Base-by-base conservation (phyloP, 2,888 invertebrate species). In the Latrodectus hesperus region DNA sequence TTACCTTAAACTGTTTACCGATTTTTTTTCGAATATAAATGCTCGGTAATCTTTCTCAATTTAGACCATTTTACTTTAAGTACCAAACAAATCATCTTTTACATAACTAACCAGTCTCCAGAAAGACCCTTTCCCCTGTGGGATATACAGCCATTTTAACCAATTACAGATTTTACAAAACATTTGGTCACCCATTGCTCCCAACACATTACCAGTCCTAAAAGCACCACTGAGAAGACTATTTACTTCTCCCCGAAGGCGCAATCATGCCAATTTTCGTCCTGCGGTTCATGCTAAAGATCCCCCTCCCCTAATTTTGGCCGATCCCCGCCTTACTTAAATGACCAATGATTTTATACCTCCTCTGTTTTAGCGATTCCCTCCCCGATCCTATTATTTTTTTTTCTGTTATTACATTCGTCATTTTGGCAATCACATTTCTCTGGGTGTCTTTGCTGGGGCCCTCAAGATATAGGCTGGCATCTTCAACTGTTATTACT, bases 331-430 rank as follows among this genome's bases (percentile, higher is more conserved):
- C 87, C 87, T 83, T 83, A 72, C 83, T 88, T 88, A 88, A 82
- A 78, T 82, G 79, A 88, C 87, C 87, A 88, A 88, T 88, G 82
- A 88, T 88, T 87, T 76, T 49, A 60, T 60, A 77, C 87, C 82
- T 78, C 87, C 78, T 88, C 81, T 52, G 70, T 60, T 70, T 85
- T 60, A 81, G 26, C 82, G 14, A 76, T 72, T 38, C 87, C 87
- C 87, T 60, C 82, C 78, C 78, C 60, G 26, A 17, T 73, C n/a
- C 60, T 12, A 10, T 60, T 60, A 10, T 12, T 60, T 11, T n/a
- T 73, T 11, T 53, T 67, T 55, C 67, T 22, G 38, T 17, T 64
- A 22, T 11, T 49, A 52, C 22, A 77, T 78, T 78, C 67, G 74
- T 82, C 72, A 76, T 64, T 78, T 52, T 0, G 53, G 85, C 85